phyloP scores from a whole-genome alignment of 2,797 vertebrate genomes.

The Myoxocephalus aenaeus region DNA sequence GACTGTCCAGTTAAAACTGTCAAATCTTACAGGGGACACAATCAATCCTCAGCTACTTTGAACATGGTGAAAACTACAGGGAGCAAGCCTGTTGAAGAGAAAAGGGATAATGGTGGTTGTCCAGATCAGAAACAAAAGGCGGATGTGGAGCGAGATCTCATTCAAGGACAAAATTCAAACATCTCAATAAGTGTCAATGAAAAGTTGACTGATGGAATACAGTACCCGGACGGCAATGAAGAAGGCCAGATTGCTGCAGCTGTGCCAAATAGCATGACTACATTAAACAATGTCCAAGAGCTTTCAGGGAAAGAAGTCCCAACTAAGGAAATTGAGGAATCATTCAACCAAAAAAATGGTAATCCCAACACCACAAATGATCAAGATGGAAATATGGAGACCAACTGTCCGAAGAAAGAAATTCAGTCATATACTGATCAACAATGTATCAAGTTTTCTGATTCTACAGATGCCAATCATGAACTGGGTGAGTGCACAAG shows the following conservation, averaged over 20 bases:
- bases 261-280: conserved; percentile 4
- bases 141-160: neutral
- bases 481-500: conserved; percentile 30
- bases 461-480: conserved; percentile 20
- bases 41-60: conserved; percentile 11
- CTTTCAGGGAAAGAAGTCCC: neutral
- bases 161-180: conserved; percentile 22
- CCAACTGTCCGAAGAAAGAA: conserved; percentile 28
- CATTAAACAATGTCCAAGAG: conserved; percentile 22
- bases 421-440: conserved; percentile 23
- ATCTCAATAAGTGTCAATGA: conserved; percentile 13
- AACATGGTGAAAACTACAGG: conserved; percentile 6
- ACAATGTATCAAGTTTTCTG: neutral
- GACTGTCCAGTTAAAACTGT: conserved; percentile 12
- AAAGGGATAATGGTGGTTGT: conserved; percentile 7
- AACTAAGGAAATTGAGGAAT: conserved; percentile 29
- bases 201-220: conserved; percentile 26
- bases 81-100: conserved; percentile 18
- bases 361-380: conserved; percentile 26
- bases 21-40: neutral
- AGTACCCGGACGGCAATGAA: neutral
- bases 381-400: conserved; percentile 40
- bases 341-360: conserved; percentile 10
- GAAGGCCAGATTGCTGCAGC: conserved; percentile 8
- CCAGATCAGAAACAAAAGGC: conserved; percentile 28